Base-by-base conservation (phyloP, 1,140 invertebrate genomes). In the Drosophila kurseongensis region DNA sequence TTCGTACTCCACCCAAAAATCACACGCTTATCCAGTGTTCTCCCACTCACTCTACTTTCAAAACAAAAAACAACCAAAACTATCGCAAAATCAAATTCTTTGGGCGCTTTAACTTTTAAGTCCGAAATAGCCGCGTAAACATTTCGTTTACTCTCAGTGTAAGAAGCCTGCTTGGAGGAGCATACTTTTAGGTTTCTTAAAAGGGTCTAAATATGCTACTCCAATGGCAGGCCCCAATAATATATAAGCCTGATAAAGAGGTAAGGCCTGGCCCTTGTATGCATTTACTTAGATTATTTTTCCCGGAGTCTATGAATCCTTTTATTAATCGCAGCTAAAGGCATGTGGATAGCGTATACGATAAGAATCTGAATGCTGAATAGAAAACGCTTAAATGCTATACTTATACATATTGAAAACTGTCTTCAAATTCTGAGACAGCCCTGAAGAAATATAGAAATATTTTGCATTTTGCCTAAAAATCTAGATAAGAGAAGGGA, bases 81-180 rank as follows among this genome's bases (percentile, higher is more conserved):
- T 57, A 83, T 61, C 52, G 47, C 57, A 50, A 69, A 56, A 32
- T 7, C 6, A 32, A 75, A 60, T 58, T 60, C 41, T 42, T 84
- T 90, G 90, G 90, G 90, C 90, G 90, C 90, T 89, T 86, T 91
- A 91, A 91, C 90, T 91, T 82, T 79, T 68, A 67, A 91, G 90
- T 75, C 90, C 83, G 90, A 91, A 91, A 91, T 91, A 91, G 90
- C 90, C 90, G 90, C 90, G 83, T 91, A 91, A 91, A 91, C 78
- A 91, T 89, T 91, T 91, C 90, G 84, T 79, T 91, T 89, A 68
- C 72, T 35, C 60, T 72, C 61, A 85, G 72, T 27, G 45, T 47
- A 67, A 52, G 58, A 35, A 51, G 12, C 40, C 65, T 51, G 83
- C 74, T 54, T 74, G 79, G 54, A 41, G 71, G 57, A 63, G 82